Conservation (phyloP, 1,140 invertebrate species). For the Cecropterus lyciades region DNA sequence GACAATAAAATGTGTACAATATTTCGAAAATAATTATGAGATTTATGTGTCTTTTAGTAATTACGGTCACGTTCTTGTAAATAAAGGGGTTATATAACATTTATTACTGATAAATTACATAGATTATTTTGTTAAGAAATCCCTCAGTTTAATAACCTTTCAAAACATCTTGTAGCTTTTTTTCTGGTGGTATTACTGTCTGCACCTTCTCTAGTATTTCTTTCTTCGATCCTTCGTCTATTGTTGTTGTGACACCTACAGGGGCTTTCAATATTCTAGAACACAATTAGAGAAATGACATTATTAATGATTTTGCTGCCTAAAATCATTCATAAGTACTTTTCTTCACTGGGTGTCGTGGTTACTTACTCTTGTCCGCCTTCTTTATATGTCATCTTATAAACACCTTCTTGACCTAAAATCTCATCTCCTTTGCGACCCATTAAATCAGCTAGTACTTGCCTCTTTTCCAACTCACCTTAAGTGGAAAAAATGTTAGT, state of each 20-base stretch:
- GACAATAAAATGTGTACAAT: too few species aligned
- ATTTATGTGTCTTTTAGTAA: too few species aligned
- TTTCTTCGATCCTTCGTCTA: conserved; percentile 40
- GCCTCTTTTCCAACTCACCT: conserved; percentile 56
- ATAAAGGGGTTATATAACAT: not conserved
- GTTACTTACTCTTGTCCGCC: conserved; percentile 56
- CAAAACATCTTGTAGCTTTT: conserved; percentile 46
- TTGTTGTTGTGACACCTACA: conserved; percentile 43
- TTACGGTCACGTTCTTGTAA: too few species aligned
- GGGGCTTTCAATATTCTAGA: conserved; percentile 56
- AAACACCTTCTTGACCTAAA: conserved; percentile 48
- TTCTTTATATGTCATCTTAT: conserved; percentile 59
- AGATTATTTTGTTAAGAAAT: too few species aligned
- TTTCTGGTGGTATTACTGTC: conserved; percentile 48
- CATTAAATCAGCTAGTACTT: conserved; percentile 59
- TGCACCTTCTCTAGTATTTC: conserved; percentile 46
- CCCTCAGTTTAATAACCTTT: conserved; percentile 47
- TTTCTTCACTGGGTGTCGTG: too few species aligned
- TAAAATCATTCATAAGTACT: too few species aligned
- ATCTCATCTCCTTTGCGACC: conserved; percentile 51
- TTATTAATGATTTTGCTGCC: not conserved
- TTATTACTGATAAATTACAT: not conserved
- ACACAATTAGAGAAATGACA: not conserved
- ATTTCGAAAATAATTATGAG: too few species aligned
- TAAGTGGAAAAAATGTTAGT: too few species aligned